phyloP scores from a whole-genome alignment of 2,888 invertebrate species.

The Amphipyra berbera region DNA sequence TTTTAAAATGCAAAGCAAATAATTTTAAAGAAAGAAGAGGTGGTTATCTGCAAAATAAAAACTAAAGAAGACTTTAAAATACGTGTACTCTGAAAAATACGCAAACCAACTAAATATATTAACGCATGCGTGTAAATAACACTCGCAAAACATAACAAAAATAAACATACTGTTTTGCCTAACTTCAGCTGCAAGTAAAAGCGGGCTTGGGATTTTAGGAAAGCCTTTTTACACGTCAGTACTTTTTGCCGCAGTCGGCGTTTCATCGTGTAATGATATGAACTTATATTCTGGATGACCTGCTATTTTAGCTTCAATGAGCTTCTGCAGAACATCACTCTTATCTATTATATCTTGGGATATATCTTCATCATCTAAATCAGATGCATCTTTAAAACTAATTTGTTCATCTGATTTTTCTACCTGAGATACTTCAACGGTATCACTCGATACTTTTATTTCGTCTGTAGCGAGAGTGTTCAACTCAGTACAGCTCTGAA shows the following conservation, averaged over 20 bases:
- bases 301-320: conserved; percentile 83
- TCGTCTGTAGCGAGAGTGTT: conserved; percentile 48
- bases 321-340: conserved; percentile 81
- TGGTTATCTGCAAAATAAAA: background rate
- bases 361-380: conserved; percentile 68
- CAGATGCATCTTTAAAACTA: conserved; percentile 70
- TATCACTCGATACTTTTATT: conserved; percentile 31
- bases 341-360: conserved; percentile 79
- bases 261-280: conserved; percentile 78
- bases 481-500: conserved; percentile 73
- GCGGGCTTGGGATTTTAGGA: conserved; percentile 65
- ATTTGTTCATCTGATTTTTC: conserved; percentile 62
- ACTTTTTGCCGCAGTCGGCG: conserved; percentile 79
- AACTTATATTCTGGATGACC: conserved; percentile 84
- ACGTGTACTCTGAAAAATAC: conserved; percentile 15
- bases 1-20: conserved; percentile 44
- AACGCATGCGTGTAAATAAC: conserved; percentile 60
- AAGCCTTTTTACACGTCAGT: conserved; percentile 81
- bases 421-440: conserved; percentile 41
- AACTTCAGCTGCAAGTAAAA: conserved; percentile 66
- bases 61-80: conserved; percentile 2
- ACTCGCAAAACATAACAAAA: conserved; percentile 72
- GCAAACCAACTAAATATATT: conserved; percentile 34
- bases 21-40: background rate
- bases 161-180: conserved; percentile 82